Conservation (phyloP, 2,888 invertebrate genomes). For the Polydesmus complanatus region DNA sequence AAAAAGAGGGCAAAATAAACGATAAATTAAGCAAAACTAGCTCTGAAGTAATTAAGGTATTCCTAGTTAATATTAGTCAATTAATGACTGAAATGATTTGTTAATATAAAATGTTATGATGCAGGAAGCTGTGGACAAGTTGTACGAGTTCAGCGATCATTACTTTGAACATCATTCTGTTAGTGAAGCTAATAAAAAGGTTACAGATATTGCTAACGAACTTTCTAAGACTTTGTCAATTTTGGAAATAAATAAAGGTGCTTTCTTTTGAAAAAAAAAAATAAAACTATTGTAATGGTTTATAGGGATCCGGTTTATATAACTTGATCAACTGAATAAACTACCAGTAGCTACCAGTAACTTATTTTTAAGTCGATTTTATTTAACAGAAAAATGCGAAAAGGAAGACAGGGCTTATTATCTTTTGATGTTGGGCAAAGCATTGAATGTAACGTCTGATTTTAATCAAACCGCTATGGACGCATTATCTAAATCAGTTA, state of each 20-base stretch:
- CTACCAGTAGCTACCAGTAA: too few species aligned
- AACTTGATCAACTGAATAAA: too few species aligned
- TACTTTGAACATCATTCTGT: constrained; percentile 61
- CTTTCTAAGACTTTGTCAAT: constrained; percentile 45
- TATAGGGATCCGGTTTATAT: too few species aligned
- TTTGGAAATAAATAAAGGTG: constrained; percentile 53
- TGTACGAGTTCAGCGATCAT: constrained; percentile 57
- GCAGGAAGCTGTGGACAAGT: constrained; percentile 48
- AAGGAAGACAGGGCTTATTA: constrained; percentile 31
- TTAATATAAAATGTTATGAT: too few species aligned
- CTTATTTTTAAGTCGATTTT: too few species aligned
- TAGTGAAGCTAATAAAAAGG: constrained; percentile 52
- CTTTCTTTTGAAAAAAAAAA: constrained; percentile 20
- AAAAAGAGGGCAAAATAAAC: background rate
- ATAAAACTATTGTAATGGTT: too few species aligned
- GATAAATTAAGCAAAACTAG: background rate
- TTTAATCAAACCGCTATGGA: constrained; percentile 57
- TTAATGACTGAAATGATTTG: too few species aligned
- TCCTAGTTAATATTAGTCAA: too few species aligned
- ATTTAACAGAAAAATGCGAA: constrained; percentile 7
- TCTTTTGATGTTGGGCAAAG: constrained; percentile 56
- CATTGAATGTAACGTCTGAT: constrained; percentile 53
- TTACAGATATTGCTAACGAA: constrained; percentile 46
- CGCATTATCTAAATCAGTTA: constrained; percentile 64
- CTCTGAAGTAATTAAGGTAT: background rate